These are phyloP conservation scores for Epiblema foenella DNA, from an alignment of 2,888 invertebrate species.

Conservation along the genomic window DNA sequence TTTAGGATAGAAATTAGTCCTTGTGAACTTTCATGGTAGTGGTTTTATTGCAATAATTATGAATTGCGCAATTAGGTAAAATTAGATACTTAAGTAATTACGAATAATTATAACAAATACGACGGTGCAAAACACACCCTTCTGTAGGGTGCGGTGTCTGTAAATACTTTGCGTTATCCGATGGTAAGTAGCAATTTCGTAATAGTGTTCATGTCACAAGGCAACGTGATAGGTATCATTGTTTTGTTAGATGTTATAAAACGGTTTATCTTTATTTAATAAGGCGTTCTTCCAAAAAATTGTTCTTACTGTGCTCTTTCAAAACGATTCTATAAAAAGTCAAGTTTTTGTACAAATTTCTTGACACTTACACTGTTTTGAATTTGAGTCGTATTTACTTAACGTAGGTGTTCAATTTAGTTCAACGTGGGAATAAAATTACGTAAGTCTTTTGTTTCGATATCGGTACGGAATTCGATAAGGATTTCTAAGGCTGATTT, in stretches of 20 bases:
- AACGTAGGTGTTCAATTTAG: slow-evolving; percentile 32
- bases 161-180: background rate
- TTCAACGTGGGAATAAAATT: slow-evolving; percentile 36
- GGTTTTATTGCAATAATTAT: slow-evolving; percentile 37
- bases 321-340: background rate
- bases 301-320: no score
- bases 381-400: background rate
- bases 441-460: slow-evolving; percentile 41
- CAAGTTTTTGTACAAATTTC: background rate
- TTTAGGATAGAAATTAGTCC: slow-evolving; percentile 7
- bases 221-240: background rate
- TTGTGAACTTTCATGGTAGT: slow-evolving; percentile 28
- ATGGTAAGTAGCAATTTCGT: background rate
- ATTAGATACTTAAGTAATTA: slow-evolving; percentile 12
- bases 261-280: no score
- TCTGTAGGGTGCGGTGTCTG: background rate
- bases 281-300: no score
- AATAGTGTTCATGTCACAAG: no score
- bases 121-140: background rate
- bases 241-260: no score
- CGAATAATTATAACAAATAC: slow-evolving; percentile 8
- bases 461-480: slow-evolving; percentile 38
- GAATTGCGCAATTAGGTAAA: slow-evolving; percentile 14
- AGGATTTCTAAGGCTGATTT: slow-evolving; percentile 30
- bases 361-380: background rate